phyloP scores from a whole-genome alignment of 2,113 vertebrate species.

The Coracopsis vasa region DNA sequence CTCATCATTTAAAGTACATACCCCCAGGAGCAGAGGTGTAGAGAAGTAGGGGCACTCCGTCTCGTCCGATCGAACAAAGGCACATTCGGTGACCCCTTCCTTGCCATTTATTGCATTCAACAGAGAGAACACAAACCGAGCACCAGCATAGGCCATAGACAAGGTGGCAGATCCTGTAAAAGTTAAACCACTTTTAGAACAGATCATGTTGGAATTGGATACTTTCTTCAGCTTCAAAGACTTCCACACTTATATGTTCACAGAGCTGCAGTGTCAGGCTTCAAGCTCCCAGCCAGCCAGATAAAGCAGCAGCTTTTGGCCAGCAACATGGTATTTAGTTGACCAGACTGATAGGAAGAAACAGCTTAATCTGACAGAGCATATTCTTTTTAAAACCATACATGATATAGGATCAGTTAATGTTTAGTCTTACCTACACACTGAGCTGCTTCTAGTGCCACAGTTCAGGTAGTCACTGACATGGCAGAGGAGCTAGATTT shows the following conservation, averaged over 20 bases:
- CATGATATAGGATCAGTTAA: not conserved
- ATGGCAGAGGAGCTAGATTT: not conserved
- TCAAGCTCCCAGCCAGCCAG: not conserved
- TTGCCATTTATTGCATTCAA: slow-evolving; percentile 95
- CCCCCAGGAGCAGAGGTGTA: slow-evolving; percentile 91
- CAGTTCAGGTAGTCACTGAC: not conserved
- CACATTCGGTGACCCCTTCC: slow-evolving; percentile 92
- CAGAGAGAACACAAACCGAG: slow-evolving; percentile 93
- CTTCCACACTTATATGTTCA: not conserved
- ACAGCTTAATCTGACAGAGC: not conserved
- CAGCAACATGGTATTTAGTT: not conserved
- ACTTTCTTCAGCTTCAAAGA: not conserved
- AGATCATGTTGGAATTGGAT: fast-evolving
- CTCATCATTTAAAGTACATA: slow-evolving; percentile 7
- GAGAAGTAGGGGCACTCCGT: slow-evolving; percentile 95
- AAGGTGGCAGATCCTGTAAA: slow-evolving; percentile 91
- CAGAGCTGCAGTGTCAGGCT: not conserved
- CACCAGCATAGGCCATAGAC: slow-evolving; percentile 96
- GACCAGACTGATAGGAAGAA: not conserved
- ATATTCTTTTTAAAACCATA: not conserved
- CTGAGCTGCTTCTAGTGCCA: not conserved
- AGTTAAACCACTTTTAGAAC: not conserved
- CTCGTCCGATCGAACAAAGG: slow-evolving; percentile 89
- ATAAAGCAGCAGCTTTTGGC: not conserved
- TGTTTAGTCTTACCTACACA: not conserved